Evolutionary conservation across 2,888 invertebrate species (phyloP).

Genomic region (Erpobdella octoculata): DNA sequence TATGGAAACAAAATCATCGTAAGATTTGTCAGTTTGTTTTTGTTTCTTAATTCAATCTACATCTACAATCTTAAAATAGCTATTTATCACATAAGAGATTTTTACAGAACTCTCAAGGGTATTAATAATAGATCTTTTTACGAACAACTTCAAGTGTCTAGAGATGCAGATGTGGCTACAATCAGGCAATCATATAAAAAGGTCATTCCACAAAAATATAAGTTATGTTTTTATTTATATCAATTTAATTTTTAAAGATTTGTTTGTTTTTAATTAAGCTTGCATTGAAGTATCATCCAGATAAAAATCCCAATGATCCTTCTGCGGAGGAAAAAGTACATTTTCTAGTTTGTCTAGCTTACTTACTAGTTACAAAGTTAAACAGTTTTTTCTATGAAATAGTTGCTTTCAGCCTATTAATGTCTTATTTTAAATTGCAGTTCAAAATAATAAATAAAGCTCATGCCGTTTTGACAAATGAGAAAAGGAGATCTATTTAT

Average conservation of each 20-base stretch:
- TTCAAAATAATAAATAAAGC: constrained; percentile 12
- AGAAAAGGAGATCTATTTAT: constrained; percentile 12
- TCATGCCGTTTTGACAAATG: constrained; percentile 1
- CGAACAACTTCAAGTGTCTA: background rate
- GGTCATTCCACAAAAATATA: background rate
- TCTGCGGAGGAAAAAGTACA: background rate
- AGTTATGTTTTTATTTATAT: background rate
- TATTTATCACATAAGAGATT: too few relatives aligned
- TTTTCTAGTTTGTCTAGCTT: background rate
- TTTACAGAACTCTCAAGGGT: too few relatives aligned
- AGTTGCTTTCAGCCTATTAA: background rate
- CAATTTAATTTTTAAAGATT: background rate
- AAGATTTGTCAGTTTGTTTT: too few relatives aligned
- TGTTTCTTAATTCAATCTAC: too few relatives aligned
- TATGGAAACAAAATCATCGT: too few relatives aligned
- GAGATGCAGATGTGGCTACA: too few relatives aligned
- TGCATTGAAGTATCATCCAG: constrained; percentile 11
- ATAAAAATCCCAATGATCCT: background rate
- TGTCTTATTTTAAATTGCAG: background rate
- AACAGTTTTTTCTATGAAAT: background rate
- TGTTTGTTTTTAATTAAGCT: background rate
- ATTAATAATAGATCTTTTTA: too few relatives aligned
- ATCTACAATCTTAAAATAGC: too few relatives aligned
- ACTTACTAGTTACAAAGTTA: background rate
- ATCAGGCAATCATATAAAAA: background rate